Conservation (phyloP, 2,888 invertebrate species). For the Dermolepida albohirtum region DNA sequence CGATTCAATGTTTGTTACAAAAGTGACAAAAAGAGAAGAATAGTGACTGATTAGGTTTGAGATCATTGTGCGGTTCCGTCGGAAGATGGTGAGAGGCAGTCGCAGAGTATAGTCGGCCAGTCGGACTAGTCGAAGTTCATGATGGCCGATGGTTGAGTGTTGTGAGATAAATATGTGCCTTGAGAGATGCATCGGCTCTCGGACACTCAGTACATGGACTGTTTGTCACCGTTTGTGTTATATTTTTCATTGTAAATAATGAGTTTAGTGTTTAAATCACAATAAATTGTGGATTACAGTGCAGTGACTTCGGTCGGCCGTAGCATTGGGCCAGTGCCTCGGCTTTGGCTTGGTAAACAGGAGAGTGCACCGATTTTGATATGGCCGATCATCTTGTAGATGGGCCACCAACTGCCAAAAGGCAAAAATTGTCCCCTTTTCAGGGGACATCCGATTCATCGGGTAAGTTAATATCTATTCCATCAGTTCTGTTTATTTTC, state of each 20-base stretch:
- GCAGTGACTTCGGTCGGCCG: constrained; percentile 63
- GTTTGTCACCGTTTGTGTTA: constrained; percentile 66
- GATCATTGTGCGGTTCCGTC: constrained; percentile 80
- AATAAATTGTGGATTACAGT: constrained; percentile 64
- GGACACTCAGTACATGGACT: constrained; percentile 77
- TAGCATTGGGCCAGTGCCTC: constrained; percentile 67
- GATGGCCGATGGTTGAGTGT: constrained; percentile 83
- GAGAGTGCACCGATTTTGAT: constrained; percentile 61
- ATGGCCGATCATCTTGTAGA: constrained; percentile 96
- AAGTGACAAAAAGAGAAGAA: constrained; percentile 70
- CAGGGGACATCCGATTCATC: constrained; percentile 84
- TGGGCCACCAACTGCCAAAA: constrained; percentile 93
- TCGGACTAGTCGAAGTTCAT: constrained; percentile 79
- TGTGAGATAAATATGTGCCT: constrained; percentile 77
- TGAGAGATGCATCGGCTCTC: constrained; percentile 78
- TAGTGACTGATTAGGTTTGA: constrained; percentile 74
- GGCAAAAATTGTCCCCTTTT: constrained; percentile 91
- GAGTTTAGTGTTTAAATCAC: constrained; percentile 63
- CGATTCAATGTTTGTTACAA: constrained; percentile 63
- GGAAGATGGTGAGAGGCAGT: constrained; percentile 81
- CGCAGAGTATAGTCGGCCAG: constrained; percentile 69
- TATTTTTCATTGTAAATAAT: constrained; percentile 64
- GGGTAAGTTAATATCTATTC: constrained; percentile 71
- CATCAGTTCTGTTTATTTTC: constrained; percentile 41
- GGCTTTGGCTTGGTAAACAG: constrained; percentile 78